phyloP scores from a whole-genome alignment of 2,888 invertebrate genomes.

The Idaea dimidiata region DNA sequence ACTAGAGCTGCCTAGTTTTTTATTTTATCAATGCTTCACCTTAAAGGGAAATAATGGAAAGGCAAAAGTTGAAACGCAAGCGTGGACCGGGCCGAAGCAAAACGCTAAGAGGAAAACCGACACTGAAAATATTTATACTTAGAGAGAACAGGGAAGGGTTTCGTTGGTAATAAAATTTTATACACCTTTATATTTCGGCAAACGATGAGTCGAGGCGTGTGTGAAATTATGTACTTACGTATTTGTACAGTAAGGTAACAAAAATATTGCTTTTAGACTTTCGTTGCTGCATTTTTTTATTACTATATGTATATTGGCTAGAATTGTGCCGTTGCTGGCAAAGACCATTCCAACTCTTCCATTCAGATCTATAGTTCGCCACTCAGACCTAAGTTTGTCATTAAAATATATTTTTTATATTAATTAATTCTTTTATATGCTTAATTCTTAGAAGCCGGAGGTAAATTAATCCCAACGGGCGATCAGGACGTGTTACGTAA shows the following conservation, averaged over 20 bases:
- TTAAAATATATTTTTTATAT: too few species aligned
- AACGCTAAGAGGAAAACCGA: constrained; percentile 48
- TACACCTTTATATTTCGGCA: constrained; percentile 75
- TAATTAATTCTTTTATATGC: constrained; percentile 30
- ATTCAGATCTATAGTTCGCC: too few species aligned
- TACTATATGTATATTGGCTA: too few species aligned
- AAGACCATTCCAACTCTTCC: too few species aligned
- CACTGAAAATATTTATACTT: constrained; percentile 68
- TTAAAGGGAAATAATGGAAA: constrained; percentile 67
- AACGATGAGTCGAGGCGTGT: constrained; percentile 75
- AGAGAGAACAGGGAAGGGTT: constrained; percentile 67
- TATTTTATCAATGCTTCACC: too few species aligned
- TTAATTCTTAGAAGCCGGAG: constrained; percentile 49
- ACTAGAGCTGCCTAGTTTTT: too few species aligned
- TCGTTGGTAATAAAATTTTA: constrained; percentile 77
- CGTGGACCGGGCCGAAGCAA: neutral
- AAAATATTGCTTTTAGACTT: constrained; percentile 55
- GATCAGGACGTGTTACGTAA: constrained; percentile 61
- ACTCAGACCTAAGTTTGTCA: too few species aligned
- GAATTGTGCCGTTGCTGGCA: too few species aligned
- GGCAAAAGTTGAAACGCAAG: constrained; percentile 45
- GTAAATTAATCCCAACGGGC: constrained; percentile 62
- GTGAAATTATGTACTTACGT: constrained; percentile 68
- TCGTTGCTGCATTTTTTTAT: constrained; percentile 39
- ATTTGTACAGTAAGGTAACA: constrained; percentile 35